Evolutionary conservation across 2,888 invertebrate species (phyloP).

Genomic region (Isotomurus palustris): DNA sequence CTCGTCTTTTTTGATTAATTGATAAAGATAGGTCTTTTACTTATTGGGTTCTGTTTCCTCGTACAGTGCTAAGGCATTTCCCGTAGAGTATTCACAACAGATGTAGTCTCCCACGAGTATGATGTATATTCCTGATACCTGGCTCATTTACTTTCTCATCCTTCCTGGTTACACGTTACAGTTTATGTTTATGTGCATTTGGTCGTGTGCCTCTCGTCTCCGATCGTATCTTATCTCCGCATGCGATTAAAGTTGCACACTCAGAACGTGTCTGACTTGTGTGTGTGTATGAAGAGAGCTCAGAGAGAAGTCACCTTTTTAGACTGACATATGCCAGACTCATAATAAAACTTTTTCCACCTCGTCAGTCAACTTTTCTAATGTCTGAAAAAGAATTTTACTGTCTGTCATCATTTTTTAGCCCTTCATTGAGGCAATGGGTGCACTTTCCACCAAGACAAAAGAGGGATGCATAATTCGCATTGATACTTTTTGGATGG

Average conservation of each 20-base stretch:
- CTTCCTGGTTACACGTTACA: background rate
- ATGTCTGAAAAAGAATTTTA: background rate
- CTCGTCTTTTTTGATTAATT: no score
- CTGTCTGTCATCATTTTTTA: background rate
- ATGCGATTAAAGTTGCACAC: background rate
- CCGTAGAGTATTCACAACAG: background rate
- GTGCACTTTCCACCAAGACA: background rate
- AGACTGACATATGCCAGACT: slow-evolving; percentile 1
- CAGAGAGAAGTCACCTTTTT: no score
- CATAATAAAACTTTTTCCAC: background rate
- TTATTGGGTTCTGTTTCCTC: no score
- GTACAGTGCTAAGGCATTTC: no score
- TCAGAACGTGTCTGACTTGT: background rate
- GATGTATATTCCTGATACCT: background rate
- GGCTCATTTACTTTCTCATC: background rate
- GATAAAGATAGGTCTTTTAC: no score
- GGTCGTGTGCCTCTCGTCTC: background rate
- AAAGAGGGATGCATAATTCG: background rate
- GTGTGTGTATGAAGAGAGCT: background rate
- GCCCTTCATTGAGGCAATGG: background rate
- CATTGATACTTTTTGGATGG: no score
- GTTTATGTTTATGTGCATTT: background rate
- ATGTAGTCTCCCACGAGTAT: background rate
- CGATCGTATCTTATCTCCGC: slow-evolving; percentile 5
- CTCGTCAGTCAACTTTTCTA: slow-evolving; percentile 6